These are phyloP conservation scores for Columba livia DNA, from an alignment of 2,113 vertebrate species.

Conservation along the genomic window DNA sequence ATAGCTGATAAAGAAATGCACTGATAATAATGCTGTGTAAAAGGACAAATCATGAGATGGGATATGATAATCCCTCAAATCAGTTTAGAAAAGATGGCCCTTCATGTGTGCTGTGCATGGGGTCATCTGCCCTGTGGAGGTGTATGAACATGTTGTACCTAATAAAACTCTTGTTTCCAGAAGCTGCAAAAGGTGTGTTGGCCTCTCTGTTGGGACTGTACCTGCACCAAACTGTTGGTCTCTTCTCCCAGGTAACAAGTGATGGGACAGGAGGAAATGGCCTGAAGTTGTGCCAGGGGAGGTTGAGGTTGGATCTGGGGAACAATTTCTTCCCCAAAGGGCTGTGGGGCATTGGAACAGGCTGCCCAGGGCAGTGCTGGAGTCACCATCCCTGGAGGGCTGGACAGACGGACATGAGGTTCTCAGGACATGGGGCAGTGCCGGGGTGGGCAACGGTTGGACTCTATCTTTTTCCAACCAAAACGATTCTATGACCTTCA, in stretches of 20 bases:
- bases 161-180: conserved; percentile 31
- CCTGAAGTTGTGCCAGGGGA: too few relatives aligned
- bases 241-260: too few relatives aligned
- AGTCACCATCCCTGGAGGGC: too few relatives aligned
- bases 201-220: neutral
- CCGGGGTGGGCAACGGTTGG: too few relatives aligned
- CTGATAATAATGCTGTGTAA: fast-evolving
- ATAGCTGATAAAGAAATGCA: neutral
- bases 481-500: neutral
- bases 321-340: too few relatives aligned
- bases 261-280: too few relatives aligned
- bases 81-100: neutral
- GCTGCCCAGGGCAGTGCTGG: too few relatives aligned
- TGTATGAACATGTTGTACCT: neutral
- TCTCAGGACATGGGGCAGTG: too few relatives aligned
- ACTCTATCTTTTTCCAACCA: too few relatives aligned
- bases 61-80: neutral
- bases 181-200: neutral
- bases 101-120: neutral
- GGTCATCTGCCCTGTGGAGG: neutral
- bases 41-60: neutral
- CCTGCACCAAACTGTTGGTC: neutral
- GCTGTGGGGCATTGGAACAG: too few relatives aligned
- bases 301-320: too few relatives aligned
- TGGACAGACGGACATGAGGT: too few relatives aligned